phyloP scores from a whole-genome alignment of 2,888 invertebrate genomes.

The Vandiemenella viatica region DNA sequence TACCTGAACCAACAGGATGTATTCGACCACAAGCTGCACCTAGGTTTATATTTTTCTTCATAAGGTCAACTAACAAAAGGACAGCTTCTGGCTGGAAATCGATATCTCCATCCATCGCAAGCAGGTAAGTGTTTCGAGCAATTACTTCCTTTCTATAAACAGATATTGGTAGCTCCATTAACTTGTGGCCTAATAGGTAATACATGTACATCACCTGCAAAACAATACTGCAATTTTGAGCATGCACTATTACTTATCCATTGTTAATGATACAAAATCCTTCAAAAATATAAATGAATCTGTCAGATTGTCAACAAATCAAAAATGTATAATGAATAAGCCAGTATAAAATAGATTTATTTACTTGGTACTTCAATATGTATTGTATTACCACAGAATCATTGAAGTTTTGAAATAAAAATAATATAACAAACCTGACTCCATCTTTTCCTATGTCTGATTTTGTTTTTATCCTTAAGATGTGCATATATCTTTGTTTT shows the following conservation, averaged over 20 bases:
- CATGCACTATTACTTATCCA: too few species aligned
- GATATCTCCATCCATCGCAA: constrained; percentile 94
- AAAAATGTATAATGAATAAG: too few species aligned
- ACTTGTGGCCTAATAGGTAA: constrained; percentile 86
- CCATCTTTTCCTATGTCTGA: constrained; percentile 97
- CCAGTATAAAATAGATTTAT: too few species aligned
- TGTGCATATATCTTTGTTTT: constrained; percentile 96
- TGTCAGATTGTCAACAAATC: too few species aligned
- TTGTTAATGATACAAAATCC: too few species aligned
- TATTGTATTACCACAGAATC: too few species aligned
- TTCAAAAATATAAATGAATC: too few species aligned
- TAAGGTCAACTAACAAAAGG: constrained; percentile 82
- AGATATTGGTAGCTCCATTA: constrained; percentile 88
- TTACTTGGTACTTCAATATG: too few species aligned
- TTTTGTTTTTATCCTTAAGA: constrained; percentile 92
- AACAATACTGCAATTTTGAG: too few species aligned
- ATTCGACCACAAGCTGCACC: constrained; percentile 99
- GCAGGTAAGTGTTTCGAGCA: constrained; percentile 88
- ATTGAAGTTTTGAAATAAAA: too few species aligned
- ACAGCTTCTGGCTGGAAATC: constrained; percentile 96
- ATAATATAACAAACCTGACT: constrained; percentile 78
- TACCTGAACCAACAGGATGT: constrained; percentile 84
- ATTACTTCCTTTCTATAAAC: constrained; percentile 86
- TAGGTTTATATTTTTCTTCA: constrained; percentile 93
- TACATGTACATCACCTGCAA: constrained; percentile 99